phyloP scores from a whole-genome alignment of 2,797 vertebrate species.

The Eulemur albifrons region DNA sequence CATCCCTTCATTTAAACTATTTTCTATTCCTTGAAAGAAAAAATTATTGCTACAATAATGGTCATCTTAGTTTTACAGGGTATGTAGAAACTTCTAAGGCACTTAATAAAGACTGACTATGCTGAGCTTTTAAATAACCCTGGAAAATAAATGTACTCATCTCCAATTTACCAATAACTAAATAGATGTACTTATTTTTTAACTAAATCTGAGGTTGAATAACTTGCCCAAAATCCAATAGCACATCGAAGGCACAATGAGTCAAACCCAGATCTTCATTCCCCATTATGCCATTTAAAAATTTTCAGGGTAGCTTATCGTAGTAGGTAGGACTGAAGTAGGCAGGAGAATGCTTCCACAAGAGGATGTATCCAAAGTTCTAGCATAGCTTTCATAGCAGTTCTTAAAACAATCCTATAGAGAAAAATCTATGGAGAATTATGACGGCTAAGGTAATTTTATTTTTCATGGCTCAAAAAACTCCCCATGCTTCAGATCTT shows the following conservation, averaged over 20 bases:
- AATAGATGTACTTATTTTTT: not conserved
- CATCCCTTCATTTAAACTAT: not conserved
- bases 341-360: not conserved
- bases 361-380: not conserved
- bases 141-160: not conserved
- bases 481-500: not conserved
- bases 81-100: not conserved
- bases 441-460: not conserved
- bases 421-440: not conserved
- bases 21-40: constrained; percentile 9
- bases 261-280: not conserved
- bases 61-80: not conserved
- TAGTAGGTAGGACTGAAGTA: not conserved
- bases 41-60: not conserved
- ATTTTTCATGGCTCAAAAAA: constrained; percentile 31
- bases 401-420: not conserved
- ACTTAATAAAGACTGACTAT: not conserved
- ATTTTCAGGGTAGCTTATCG: not conserved
- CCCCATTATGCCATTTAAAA: not conserved
- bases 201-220: not conserved
- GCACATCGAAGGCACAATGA: not conserved
- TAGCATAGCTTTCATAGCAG: not conserved
- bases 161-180: constrained; percentile 8
- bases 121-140: not conserved
- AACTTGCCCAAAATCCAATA: not conserved